Conservation (phyloP, 2,113 vertebrate genomes). For the Pedionomus torquatus region DNA sequence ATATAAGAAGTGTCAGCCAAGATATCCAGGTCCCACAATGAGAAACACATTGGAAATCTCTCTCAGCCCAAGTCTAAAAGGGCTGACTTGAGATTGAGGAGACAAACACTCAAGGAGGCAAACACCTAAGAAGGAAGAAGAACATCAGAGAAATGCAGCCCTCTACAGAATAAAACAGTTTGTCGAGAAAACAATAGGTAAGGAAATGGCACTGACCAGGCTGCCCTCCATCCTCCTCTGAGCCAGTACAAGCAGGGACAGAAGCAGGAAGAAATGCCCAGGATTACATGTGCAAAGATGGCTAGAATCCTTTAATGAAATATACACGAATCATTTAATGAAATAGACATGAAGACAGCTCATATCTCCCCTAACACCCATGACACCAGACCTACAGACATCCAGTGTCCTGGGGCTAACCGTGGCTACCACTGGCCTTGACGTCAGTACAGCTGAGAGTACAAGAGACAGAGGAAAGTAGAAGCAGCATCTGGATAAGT, state of each 20-base stretch:
- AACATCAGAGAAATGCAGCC: neutral
- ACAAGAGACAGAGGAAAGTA: neutral
- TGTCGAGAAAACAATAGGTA: neutral
- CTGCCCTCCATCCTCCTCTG: neutral
- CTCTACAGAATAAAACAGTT: neutral
- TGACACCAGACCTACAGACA: neutral
- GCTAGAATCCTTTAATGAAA: neutral
- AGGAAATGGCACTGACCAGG: neutral
- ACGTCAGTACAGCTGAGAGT: neutral
- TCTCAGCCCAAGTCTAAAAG: neutral
- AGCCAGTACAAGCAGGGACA: neutral
- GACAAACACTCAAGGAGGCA: neutral
- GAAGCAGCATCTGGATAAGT: neutral
- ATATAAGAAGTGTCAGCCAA: neutral
- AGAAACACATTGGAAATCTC: neutral
- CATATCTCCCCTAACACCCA: neutral
- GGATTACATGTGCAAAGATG: neutral
- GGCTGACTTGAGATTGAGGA: neutral
- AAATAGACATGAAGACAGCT: neutral
- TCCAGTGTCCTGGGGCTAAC: neutral
- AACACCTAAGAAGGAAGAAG: neutral
- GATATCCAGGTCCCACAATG: neutral
- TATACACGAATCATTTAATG: neutral
- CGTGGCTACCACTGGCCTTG: neutral
- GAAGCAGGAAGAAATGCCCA: neutral